Evolutionary conservation across 2,888 invertebrate genomes (phyloP), one percentile per base, ranked within the genome.

Genomic region (Drosophila nr. fundita): DNA sequence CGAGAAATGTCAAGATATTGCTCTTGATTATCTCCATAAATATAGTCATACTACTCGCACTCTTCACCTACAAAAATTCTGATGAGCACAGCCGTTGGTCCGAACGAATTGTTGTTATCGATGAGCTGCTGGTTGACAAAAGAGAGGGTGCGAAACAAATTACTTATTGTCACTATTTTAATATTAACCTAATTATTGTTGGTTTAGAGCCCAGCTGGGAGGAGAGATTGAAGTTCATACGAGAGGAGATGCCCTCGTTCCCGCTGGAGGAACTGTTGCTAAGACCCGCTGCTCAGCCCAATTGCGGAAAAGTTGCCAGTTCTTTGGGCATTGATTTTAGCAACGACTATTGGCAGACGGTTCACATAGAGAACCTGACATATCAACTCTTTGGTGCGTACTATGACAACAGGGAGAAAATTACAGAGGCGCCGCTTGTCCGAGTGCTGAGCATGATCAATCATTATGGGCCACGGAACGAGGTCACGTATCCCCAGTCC

Each of bases 291-390:
- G 29, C 2, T 4, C 1, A 34, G 6, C 40, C 59, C 5, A 38
- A n/a, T 1, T 87, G 84, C 32, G 82, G 60, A 1, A 29, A 10
- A 4, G 62, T 76, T 0, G 98, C 98, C 0, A 96, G 95, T 65
- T 95, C 98, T 76, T 96, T 96, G 93, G 97, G 97, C 87, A 94
- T 98, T 65, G 96, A 97, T 92, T 98, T 97, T 93, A 97, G 97
- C 94, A 98, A 98, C 92, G 95, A 97, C 61, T 98, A 98, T 93
- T 98, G 98, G 98, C 98, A 98, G 93, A 96, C 96, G 55, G 92
- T 97, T 85, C 94, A 95, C 74, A 95, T 96, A 13, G 94, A 94
- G 18, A 96, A 97, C 86, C 96, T 97, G 15, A 97, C 97, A 2
- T 97, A 97, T 91, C 97, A 97, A 91, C 93, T 98, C 45, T 98